Conservation (phyloP, 2,888 invertebrate species). For the Amphipoea oculea region DNA sequence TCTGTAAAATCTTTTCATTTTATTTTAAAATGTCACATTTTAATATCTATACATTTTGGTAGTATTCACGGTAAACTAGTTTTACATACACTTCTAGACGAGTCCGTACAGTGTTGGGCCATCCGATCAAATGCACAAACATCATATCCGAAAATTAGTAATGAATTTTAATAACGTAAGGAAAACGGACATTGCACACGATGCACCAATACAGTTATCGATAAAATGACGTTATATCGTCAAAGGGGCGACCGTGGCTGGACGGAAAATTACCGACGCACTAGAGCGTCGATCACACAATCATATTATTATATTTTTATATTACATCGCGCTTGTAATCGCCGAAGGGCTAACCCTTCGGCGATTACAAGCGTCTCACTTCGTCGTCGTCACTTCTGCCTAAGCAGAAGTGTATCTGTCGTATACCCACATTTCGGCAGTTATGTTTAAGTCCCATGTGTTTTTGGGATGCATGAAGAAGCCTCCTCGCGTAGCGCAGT, state of each 20-base stretch:
- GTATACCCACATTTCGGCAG: too few relatives aligned
- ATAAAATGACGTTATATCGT: conserved; percentile 6
- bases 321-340: too few relatives aligned
- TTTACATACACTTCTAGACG: background rate
- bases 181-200: background rate
- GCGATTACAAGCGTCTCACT: too few relatives aligned
- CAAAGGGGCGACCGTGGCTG: background rate
- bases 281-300: background rate
- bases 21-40: background rate
- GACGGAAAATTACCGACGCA: conserved; percentile 11
- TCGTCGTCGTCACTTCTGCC: too few relatives aligned
- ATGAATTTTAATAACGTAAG: background rate
- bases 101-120: background rate
- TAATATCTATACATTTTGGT: too few relatives aligned
- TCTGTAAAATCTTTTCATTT: too few relatives aligned
- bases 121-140: background rate
- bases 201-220: conserved; percentile 11
- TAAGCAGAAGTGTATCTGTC: too few relatives aligned
- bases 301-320: too few relatives aligned
- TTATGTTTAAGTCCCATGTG: too few relatives aligned
- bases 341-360: too few relatives aligned
- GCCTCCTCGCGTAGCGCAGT: too few relatives aligned
- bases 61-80: background rate
- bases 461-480: too few relatives aligned
- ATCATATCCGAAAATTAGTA: background rate